phyloP scores from a whole-genome alignment of 2,888 invertebrate species.

The Acrobeloides nanus region DNA sequence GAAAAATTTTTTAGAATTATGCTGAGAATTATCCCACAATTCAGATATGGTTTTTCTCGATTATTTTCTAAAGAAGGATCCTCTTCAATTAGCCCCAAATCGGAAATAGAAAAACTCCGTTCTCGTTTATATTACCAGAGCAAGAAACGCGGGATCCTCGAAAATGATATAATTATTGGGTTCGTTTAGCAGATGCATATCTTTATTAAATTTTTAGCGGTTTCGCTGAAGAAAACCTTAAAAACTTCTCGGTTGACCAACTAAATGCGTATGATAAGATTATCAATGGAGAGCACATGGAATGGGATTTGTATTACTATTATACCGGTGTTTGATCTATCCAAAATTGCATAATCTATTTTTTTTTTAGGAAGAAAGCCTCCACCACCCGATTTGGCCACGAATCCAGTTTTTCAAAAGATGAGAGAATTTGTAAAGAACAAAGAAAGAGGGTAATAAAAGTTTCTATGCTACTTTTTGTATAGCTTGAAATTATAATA shows the following conservation, averaged over 20 bases:
- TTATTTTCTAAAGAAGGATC: no score
- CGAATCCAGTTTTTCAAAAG: slow-evolving; percentile 29
- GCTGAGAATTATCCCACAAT: no score
- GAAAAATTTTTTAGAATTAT: no score
- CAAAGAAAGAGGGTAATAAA: no score
- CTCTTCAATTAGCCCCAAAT: no score
- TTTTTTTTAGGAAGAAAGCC: slow-evolving; percentile 21
- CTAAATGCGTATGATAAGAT: slow-evolving; percentile 43
- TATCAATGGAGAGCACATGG: slow-evolving; percentile 52
- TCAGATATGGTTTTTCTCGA: no score
- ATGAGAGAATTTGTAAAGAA: slow-evolving; percentile 36
- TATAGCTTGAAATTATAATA: no score
- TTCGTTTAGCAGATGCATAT: no score
- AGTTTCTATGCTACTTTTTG: no score
- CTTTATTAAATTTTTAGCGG: slow-evolving; percentile 37
- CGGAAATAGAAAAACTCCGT: slow-evolving; percentile 20
- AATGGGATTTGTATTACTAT: slow-evolving; percentile 53
- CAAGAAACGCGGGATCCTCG: slow-evolving; percentile 53
- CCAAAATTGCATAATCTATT: background rate
- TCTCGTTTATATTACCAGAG: slow-evolving; percentile 42
- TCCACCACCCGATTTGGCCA: slow-evolving; percentile 27
- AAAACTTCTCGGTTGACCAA: slow-evolving; percentile 26
- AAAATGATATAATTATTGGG: slow-evolving; percentile 51
- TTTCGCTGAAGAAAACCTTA: slow-evolving; percentile 45
- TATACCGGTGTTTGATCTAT: slow-evolving; percentile 27